Conservation (phyloP, 2,113 vertebrate species). For the Planiliza haematocheilus region DNA sequence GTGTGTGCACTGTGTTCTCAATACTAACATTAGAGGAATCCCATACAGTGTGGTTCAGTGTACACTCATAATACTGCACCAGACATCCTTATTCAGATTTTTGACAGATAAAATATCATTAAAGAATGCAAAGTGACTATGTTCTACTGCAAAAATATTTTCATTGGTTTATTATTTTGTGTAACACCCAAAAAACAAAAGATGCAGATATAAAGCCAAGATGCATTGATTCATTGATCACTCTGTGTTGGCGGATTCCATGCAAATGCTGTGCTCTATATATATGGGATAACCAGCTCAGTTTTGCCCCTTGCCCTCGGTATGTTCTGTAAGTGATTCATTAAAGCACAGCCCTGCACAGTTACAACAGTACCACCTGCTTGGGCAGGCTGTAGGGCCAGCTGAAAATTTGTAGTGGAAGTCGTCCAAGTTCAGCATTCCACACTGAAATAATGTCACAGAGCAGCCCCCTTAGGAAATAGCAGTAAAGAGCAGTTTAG, state of each 20-base stretch:
- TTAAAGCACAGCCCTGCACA: constrained; percentile 30
- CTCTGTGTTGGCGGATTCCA: not conserved
- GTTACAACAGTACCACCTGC: constrained; percentile 19
- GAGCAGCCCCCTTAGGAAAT: not conserved
- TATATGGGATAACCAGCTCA: constrained; percentile 36
- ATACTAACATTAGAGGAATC: constrained; percentile 33
- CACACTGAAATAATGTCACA: not conserved
- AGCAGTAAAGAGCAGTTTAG: not conserved
- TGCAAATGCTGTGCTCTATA: constrained; percentile 1
- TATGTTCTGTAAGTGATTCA: constrained; percentile 28
- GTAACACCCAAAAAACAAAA: no score
- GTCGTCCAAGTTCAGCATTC: not conserved
- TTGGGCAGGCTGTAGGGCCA: not conserved
- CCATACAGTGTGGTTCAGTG: not conserved
- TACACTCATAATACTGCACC: constrained; percentile 1
- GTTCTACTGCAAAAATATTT: no score
- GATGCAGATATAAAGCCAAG: no score
- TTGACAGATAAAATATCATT: not conserved
- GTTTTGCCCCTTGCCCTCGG: not conserved
- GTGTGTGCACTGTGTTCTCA: constrained; percentile 5
- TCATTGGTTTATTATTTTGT: no score
- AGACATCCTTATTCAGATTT: not conserved
- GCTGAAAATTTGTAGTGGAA: not conserved
- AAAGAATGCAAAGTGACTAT: not conserved
- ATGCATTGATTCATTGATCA: not conserved